phyloP scores from a whole-genome alignment of 1,140 invertebrate genomes.

The Drosophila persimilis region DNA sequence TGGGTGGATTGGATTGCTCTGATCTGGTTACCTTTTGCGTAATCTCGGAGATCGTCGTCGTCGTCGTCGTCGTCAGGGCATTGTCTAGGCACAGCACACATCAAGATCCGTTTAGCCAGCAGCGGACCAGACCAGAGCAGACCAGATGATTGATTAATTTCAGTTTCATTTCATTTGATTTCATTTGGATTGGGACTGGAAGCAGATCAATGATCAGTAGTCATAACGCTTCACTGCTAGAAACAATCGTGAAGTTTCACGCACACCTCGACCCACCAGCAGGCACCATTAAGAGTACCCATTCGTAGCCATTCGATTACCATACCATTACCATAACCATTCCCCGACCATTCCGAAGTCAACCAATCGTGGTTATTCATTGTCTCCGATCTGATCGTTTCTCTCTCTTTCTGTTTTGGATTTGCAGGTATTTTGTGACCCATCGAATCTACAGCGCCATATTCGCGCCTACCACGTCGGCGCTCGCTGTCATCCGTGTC shows the following conservation, averaged over 20 bases:
- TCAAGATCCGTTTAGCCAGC: constrained; percentile 63
- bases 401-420: constrained; percentile 27
- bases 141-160: constrained; percentile 82
- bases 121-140: constrained; percentile 16
- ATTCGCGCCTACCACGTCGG: constrained; percentile 96
- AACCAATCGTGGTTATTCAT: constrained; percentile 38
- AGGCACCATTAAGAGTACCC: constrained; percentile 3
- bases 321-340: too few relatives aligned
- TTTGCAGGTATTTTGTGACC: constrained; percentile 95
- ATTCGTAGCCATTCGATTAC: too few relatives aligned
- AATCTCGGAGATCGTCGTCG: constrained; percentile 52
- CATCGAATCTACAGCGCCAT: constrained; percentile 97
- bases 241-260: constrained; percentile 1
- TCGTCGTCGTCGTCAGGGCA: constrained; percentile 4
- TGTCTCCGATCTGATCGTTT: constrained; percentile 22
- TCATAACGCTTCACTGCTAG: neutral
- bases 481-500: constrained; percentile 96
- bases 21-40: constrained; percentile 65
- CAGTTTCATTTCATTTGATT: constrained; percentile 75
- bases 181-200: constrained; percentile 18
- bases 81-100: constrained; percentile 52
- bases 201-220: constrained; percentile 43
- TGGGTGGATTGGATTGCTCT: constrained; percentile 7
- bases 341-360: neutral
- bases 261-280: too few relatives aligned